phyloP scores from a whole-genome alignment of 1,140 invertebrate genomes.

The Agrypnia vestita region DNA sequence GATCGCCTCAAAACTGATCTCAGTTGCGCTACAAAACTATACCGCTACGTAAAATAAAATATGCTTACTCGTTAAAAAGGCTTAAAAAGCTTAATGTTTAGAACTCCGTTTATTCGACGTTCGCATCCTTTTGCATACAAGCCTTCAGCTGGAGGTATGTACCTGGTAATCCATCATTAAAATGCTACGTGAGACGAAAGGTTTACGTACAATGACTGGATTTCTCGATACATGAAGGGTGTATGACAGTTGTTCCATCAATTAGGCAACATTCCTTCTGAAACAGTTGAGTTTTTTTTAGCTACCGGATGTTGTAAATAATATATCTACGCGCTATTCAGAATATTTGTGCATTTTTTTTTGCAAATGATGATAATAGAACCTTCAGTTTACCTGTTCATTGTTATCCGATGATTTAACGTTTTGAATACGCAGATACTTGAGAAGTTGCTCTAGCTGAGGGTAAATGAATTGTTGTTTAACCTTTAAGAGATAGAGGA shows the following conservation, averaged over 20 bases:
- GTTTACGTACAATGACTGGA: not conserved
- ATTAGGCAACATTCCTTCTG: not conserved
- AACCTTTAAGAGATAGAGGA: not conserved
- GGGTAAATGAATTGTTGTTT: not conserved
- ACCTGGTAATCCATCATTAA: not conserved
- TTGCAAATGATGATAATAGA: too few species aligned
- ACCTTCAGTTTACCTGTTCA: too few species aligned
- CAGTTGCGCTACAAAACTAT: too few species aligned
- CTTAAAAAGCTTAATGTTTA: too few species aligned
- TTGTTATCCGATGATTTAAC: too few species aligned
- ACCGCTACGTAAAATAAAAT: too few species aligned
- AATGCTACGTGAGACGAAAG: not conserved
- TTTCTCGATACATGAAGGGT: slow-evolving; percentile 4
- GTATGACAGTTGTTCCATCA: not conserved
- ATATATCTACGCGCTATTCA: too few species aligned
- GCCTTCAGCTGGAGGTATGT: not conserved
- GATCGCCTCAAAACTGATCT: too few species aligned
- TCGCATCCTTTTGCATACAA: not conserved
- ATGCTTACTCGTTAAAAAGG: too few species aligned
- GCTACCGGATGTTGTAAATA: too few species aligned
- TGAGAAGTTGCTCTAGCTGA: not conserved
- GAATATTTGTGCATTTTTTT: too few species aligned
- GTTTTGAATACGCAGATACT: not conserved
- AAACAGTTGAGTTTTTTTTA: not conserved
- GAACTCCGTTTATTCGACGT: too few species aligned